Conservation (phyloP, 2,113 vertebrate species). For the Nannospalax galili region DNA sequence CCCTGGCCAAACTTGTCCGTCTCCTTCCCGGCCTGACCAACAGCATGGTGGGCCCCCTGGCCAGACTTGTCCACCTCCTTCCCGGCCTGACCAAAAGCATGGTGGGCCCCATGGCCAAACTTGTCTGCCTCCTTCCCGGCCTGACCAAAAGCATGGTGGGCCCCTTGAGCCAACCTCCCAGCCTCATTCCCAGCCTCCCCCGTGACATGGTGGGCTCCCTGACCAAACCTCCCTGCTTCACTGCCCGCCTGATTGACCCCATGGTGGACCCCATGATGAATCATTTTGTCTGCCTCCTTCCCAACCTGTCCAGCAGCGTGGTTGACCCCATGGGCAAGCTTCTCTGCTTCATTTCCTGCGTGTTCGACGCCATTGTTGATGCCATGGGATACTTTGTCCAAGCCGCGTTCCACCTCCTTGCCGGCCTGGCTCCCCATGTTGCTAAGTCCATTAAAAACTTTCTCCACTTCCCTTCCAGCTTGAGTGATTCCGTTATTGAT, state of each 20-base stretch:
- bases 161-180: background rate
- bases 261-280: slow-evolving; percentile 63
- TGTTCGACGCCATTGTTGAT: slow-evolving; percentile 59
- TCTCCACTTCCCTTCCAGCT: slow-evolving; percentile 81
- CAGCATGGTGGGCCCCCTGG: fast-evolving
- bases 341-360: slow-evolving; percentile 74
- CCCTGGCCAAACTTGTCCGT: background rate
- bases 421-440: slow-evolving; percentile 62
- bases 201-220: background rate
- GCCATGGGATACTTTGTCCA: slow-evolving; percentile 77
- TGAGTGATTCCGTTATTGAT: slow-evolving; percentile 81
- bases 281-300: slow-evolving; percentile 73
- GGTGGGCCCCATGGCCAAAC: background rate
- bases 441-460: slow-evolving; percentile 75
- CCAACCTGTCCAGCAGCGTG: slow-evolving; percentile 77
- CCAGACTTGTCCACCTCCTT: background rate
- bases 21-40: background rate
- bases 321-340: slow-evolving; percentile 73
- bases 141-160: background rate
- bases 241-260: background rate
- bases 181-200: background rate
- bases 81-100: background rate
- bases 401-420: slow-evolving; percentile 71
- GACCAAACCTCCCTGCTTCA: background rate
- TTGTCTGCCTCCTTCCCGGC: background rate